These are phyloP conservation scores for Dunckerocampus dactyliophorus DNA, from an alignment of 2,113 vertebrate genomes.

Conservation along the genomic window DNA sequence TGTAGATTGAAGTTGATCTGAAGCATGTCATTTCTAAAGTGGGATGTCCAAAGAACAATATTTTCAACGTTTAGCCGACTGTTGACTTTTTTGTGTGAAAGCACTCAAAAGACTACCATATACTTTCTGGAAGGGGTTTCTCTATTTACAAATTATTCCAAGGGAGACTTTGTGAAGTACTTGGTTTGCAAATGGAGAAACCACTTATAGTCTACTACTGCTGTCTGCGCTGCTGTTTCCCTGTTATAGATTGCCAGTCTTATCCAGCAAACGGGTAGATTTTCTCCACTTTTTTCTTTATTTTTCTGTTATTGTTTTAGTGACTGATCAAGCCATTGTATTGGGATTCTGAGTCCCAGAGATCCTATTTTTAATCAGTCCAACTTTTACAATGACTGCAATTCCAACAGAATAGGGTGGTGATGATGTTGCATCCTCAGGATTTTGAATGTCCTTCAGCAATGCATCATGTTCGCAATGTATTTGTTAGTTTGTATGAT, in stretches of 20 bases:
- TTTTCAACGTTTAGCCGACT: conserved; percentile 40
- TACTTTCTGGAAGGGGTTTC: conserved; percentile 19
- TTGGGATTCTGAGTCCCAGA: background rate
- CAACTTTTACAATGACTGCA: conserved; percentile 13
- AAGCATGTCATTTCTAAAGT: conserved; percentile 9
- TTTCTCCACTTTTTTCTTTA: conserved; percentile 12
- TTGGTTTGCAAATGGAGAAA: conserved; percentile 18
- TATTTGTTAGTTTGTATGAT: conserved; percentile 3
- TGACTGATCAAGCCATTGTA: background rate
- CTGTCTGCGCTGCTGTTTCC: conserved; percentile 4
- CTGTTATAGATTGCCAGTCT: conserved; percentile 12
- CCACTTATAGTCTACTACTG: conserved; percentile 6
- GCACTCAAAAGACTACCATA: conserved; percentile 4
- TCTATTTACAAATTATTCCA: conserved; percentile 23
- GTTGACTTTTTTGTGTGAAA: conserved; percentile 37
- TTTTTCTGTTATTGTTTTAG: background rate
- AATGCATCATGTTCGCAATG: conserved; percentile 23
- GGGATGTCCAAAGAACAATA: conserved; percentile 45
- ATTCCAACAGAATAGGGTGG: conserved; percentile 20
- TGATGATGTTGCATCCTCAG: conserved; percentile 42
- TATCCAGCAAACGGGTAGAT: conserved; percentile 15
- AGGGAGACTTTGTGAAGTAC: conserved; percentile 28
- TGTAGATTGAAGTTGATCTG: conserved; percentile 11
- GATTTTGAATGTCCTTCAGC: conserved; percentile 28
- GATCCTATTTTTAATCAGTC: conserved; percentile 12